phyloP scores from a whole-genome alignment of 2,113 vertebrate species.

The Xiphorhynchus elegans region DNA sequence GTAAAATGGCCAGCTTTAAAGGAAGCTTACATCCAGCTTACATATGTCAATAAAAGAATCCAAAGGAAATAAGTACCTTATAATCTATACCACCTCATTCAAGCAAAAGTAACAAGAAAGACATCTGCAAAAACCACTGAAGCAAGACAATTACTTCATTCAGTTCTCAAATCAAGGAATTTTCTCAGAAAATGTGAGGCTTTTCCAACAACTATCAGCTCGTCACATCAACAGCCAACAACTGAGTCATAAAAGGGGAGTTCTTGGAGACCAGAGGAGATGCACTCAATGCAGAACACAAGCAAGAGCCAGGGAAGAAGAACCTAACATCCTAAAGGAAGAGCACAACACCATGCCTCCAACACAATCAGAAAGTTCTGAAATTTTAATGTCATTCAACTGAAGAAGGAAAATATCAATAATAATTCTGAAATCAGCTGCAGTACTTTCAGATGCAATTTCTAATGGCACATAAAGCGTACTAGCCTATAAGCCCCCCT shows the following conservation, averaged over 20 bases:
- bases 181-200: background rate
- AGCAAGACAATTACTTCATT: background rate
- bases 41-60: background rate
- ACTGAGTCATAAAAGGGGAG: background rate
- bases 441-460: background rate
- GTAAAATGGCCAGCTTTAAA: background rate
- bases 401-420: background rate
- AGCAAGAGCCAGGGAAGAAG: background rate
- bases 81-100: background rate
- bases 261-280: background rate
- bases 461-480: background rate
- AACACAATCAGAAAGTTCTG: background rate
- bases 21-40: background rate
- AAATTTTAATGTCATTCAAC: background rate
- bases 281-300: background rate
- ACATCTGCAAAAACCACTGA: background rate
- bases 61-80: background rate
- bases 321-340: background rate
- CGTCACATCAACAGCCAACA: background rate
- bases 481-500: background rate
- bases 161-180: background rate
- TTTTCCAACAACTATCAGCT: background rate
- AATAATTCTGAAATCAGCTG: background rate
- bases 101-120: background rate
- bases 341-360: fast-evolving